These are phyloP conservation scores for Myotis vivesi DNA, from an alignment of 2,797 vertebrate species.

Conservation along the genomic window DNA sequence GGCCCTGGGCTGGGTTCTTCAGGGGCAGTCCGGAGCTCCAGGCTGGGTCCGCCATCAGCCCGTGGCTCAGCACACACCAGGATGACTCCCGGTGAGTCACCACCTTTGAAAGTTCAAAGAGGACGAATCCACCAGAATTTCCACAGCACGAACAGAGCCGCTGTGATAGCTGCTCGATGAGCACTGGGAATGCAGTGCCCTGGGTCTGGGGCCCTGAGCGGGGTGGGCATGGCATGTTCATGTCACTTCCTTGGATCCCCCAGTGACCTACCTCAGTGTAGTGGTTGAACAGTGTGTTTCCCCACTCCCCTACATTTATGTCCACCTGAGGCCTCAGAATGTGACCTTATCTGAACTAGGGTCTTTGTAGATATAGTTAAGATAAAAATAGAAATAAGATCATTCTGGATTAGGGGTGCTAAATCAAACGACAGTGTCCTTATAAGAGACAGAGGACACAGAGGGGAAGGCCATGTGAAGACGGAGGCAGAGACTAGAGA, in stretches of 20 bases:
- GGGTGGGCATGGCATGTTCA: rapidly evolving
- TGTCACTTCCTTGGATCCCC: background rate
- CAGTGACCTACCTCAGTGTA: background rate
- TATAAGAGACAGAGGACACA: background rate
- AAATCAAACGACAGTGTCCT: background rate
- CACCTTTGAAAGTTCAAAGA: background rate
- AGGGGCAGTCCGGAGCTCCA: rapidly evolving
- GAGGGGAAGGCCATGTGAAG: background rate
- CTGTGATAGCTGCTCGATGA: rapidly evolving
- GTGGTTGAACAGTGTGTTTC: too few relatives aligned
- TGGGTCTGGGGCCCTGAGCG: rapidly evolving
- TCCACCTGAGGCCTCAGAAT: background rate
- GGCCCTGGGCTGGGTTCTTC: background rate
- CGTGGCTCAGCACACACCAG: rapidly evolving
- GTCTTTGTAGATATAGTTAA: background rate
- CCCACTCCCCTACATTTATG: too few relatives aligned
- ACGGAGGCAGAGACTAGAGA: rapidly evolving
- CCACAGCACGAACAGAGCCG: rapidly evolving
- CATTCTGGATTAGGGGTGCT: background rate
- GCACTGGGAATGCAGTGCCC: rapidly evolving
- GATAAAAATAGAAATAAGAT: background rate
- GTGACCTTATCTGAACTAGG: background rate
- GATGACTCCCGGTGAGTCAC: background rate
- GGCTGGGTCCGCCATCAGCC: too few relatives aligned
- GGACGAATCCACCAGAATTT: background rate